Evolutionary conservation across 2,888 invertebrate genomes (phyloP), one percentile per base, ranked within the genome.

Genomic region (Leistus spinibarbis): DNA sequence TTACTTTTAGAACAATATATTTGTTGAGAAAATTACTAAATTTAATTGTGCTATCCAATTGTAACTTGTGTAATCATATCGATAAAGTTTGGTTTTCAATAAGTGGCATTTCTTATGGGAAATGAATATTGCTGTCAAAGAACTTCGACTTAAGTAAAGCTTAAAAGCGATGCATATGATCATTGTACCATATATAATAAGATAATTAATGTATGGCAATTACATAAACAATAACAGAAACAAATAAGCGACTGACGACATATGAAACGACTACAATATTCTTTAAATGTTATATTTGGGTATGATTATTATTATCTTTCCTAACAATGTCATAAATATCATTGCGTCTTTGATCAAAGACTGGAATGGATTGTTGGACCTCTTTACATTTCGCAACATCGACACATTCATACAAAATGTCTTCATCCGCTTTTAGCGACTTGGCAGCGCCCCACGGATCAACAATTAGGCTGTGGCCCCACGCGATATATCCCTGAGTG

Each of bases 381-480:
- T 94, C 91, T 63, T 93, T 90, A 57, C 95, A 90, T 74, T 90
- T 85, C 2, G 87, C 86, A 78, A 95, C 85, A 88, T 97, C 94
- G 78, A 98, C 89, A 82, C 95, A 93, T 68, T 89, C 90, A 76
- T 92, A 87, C 10, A 97, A 82, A 71, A 93, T 90, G 69, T 90
- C 91, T 80, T 95, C 93, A 2, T 88, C 87, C 78, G 91, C 91
- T 40, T 91, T 92, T 23, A 90, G 88, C 0, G 88, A 88, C 2
- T 93, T 84, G 0, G 97, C 90, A 76, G 90, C 88, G 0, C 93
- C 93, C 95, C 96, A 95, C 0, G 98, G 98, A 87, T 92, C 91
- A 0, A 94, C 91, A 9, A 95, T 86, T 82, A 92, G 89, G 10
- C 95, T 93, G 85, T 98, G 96, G 0, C 97, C 98, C 90, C 93